phyloP scores from a whole-genome alignment of 1,140 invertebrate genomes.

The Leptinotarsa defecta region DNA sequence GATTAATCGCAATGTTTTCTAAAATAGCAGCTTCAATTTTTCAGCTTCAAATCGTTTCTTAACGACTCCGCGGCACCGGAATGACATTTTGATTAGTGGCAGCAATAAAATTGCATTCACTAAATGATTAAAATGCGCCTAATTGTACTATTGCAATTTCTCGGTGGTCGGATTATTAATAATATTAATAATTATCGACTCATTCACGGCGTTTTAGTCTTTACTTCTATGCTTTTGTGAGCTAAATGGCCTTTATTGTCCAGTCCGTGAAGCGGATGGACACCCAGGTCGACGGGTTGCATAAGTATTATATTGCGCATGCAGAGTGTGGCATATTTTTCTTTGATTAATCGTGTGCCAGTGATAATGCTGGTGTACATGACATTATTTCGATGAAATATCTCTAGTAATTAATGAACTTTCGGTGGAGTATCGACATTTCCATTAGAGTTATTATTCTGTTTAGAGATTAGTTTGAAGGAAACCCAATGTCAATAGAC shows the following conservation, averaged over 20 bases:
- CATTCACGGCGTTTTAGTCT: constrained; percentile 3
- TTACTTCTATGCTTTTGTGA: background rate
- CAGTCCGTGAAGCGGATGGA: background rate
- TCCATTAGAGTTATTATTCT: background rate
- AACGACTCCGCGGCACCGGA: background rate
- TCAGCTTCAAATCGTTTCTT: constrained; percentile 3
- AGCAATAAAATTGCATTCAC: background rate
- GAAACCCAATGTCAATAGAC: too few relatives aligned
- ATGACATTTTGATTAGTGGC: constrained; percentile 2
- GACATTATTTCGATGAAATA: constrained; percentile 4
- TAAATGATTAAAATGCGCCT: background rate
- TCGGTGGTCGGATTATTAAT: background rate
- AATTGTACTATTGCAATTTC: constrained; percentile 9
- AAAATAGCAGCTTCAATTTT: background rate
- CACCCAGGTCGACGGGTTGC: constrained; percentile 7
- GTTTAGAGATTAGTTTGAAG: background rate
- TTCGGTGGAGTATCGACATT: background rate
- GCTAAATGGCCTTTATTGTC: constrained; percentile 1
- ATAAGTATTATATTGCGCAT: background rate
- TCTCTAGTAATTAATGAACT: background rate
- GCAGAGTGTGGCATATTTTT: background rate
- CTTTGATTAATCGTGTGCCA: background rate
- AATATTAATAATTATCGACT: constrained; percentile 1
- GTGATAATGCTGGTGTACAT: constrained; percentile 2
- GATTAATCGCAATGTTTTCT: background rate